phyloP scores from a whole-genome alignment of 2,113 vertebrate genomes.

The Furnarius figulus region DNA sequence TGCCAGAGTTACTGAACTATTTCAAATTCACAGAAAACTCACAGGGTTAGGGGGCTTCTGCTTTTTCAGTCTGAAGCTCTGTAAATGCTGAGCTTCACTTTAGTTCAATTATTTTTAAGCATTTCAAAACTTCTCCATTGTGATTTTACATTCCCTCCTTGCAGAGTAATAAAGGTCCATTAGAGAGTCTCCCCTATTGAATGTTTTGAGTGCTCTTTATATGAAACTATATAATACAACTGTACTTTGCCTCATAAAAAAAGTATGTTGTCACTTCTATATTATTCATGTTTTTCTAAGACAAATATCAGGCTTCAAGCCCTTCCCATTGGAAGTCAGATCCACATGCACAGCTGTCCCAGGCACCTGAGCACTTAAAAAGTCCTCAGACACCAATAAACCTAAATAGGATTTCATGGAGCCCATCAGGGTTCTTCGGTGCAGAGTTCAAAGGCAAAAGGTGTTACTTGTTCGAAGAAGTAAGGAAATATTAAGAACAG shows the following conservation, averaged over 20 bases:
- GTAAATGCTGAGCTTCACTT: slow-evolving; percentile 57
- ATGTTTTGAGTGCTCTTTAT: neutral
- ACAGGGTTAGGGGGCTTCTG: neutral
- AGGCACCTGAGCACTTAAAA: neutral
- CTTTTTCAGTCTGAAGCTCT: slow-evolving; percentile 20
- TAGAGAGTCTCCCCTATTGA: neutral
- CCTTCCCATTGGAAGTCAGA: neutral
- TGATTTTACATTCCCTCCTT: slow-evolving; percentile 40
- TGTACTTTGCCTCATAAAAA: neutral
- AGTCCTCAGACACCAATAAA: neutral
- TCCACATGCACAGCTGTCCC: neutral
- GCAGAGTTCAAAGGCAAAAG: neutral
- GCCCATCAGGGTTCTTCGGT: neutral
- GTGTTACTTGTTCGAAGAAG: neutral
- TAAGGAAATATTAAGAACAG: neutral
- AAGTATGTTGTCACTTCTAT: neutral
- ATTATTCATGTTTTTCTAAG: slow-evolving; percentile 35
- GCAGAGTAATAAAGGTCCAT: neutral
- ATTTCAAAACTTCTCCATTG: slow-evolving; percentile 53
- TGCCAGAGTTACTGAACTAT: neutral
- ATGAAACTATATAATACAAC: neutral
- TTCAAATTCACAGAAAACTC: slow-evolving; percentile 22
- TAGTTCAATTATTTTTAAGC: slow-evolving; percentile 47
- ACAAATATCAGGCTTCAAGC: neutral
- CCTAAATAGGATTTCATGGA: neutral